Evolutionary conservation across 1,140 invertebrate species (phyloP).

Genomic region (Laupala kohalensis): DNA sequence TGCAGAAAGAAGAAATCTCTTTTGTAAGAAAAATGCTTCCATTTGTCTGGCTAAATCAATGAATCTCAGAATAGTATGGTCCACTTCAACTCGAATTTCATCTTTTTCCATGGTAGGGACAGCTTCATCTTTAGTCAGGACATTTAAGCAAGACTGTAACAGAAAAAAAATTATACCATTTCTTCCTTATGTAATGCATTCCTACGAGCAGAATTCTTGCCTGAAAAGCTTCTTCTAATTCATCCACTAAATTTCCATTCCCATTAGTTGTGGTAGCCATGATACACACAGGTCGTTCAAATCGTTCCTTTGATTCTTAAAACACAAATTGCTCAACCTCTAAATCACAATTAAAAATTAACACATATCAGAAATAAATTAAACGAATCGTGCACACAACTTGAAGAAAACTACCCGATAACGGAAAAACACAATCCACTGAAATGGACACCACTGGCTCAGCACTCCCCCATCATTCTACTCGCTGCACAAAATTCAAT

Average conservation of each 20-base stretch:
- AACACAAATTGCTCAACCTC: too few species aligned
- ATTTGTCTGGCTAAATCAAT: constrained; percentile 82
- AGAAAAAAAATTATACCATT: not conserved
- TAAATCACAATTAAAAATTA: too few species aligned
- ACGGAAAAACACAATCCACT: too few species aligned
- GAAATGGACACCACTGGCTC: too few species aligned
- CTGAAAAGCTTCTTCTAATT: constrained; percentile 76
- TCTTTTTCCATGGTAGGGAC: constrained; percentile 62
- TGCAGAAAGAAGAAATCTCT: constrained; percentile 75
- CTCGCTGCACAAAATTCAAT: too few species aligned
- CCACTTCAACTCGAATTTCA: constrained; percentile 70
- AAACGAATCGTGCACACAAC: too few species aligned
- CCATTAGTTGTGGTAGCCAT: constrained; percentile 69
- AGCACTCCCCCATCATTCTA: too few species aligned
- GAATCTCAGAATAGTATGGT: constrained; percentile 69
- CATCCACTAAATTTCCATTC: constrained; percentile 66
- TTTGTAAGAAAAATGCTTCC: constrained; percentile 89
- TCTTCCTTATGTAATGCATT: not conserved
- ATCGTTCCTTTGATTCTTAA: too few species aligned
- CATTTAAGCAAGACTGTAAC: constrained; percentile 62
- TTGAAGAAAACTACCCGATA: too few species aligned
- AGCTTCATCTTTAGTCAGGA: constrained; percentile 71
- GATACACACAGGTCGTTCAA: too few species aligned
- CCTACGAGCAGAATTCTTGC: constrained; percentile 24
- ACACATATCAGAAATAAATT: too few species aligned